These are phyloP conservation scores for Nothura maculosa DNA, from an alignment of 2,797 vertebrate genomes.

Conservation along the genomic window DNA sequence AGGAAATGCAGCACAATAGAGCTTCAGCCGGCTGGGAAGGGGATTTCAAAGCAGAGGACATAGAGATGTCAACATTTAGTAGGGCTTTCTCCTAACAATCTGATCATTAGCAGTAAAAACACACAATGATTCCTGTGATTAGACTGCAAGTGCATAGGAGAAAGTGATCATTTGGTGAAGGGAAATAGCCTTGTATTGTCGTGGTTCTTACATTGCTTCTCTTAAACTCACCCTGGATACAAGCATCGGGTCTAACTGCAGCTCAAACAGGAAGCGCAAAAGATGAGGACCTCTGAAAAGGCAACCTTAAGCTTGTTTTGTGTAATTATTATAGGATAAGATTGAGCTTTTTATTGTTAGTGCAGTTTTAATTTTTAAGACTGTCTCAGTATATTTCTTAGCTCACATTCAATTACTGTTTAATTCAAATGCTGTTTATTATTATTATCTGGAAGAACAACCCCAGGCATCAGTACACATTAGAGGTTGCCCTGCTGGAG, in stretches of 20 bases:
- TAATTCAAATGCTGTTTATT: no score
- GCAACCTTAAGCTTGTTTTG: neutral
- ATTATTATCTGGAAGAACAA: no score
- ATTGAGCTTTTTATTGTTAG: neutral
- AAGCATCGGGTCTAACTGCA: neutral
- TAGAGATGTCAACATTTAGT: conserved; percentile 35
- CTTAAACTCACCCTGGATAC: neutral
- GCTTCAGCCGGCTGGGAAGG: neutral
- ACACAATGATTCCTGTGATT: neutral
- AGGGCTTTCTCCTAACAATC: conserved; percentile 16
- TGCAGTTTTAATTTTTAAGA: neutral
- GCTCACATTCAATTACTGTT: no score
- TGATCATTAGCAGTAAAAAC: neutral
- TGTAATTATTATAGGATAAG: neutral
- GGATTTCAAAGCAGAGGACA: neutral
- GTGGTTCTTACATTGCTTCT: neutral
- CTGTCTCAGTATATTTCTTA: no score
- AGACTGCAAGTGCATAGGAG: neutral
- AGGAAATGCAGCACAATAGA: conserved; percentile 55
- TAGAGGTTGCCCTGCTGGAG: no score
- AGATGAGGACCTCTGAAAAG: neutral
- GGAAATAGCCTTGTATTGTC: neutral
- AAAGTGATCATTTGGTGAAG: fast-evolving
- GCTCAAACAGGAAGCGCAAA: neutral
- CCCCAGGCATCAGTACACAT: no score